Base-by-base conservation (phyloP, 2,797 vertebrate genomes). In the Poliocrania exsul region DNA sequence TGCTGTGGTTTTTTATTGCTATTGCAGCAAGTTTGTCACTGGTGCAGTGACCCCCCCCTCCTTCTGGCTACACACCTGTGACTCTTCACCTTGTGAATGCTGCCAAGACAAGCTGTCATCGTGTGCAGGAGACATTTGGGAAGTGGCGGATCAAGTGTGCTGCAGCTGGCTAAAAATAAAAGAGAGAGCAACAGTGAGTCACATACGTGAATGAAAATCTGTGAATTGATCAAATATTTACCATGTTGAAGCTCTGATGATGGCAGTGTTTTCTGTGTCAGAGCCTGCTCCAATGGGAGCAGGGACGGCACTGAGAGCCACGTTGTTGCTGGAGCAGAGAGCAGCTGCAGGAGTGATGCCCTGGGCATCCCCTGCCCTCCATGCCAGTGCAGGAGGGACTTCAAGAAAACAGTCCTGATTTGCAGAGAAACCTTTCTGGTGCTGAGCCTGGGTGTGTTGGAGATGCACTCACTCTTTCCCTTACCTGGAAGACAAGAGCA, bases 381-480 rank as follows among this genome's bases (percentile, higher is more conserved):
- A 23, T 33, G 8, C 5, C 51, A 12, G 5, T 5, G 31, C 29
- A 29, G 21, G 17, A 42, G 31, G 9, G 10, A 9, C 46, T 33
- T 37, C 51, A 17, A 25, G 47, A 5, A 38, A 24, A 29, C 38
- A 21, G 26, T 25, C 53, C 51, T 80, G 50, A 16, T 56, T 67
- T 61, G 9, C n/a, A n/a, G 33, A 35, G 53, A 25, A 25, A 33
- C 25, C 44, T 53, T 61, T 21, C 6, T 7, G 66, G 5, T 28
- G 42, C 57, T 14, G 19, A 54, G 49, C 38, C 44, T 6, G 31
- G 4, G 13, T 28, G 8, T 26, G 37, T 25, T 8, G 1, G 53
- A 47, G 61, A 16, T 3, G 9, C 0, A 0, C 38, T 49, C 2
- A 5, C 54, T 75, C 64, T 29, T 25, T 31, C 28, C 26, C 35